phyloP scores from a whole-genome alignment of 1,140 invertebrate genomes.

The Archivesica marissinica region DNA sequence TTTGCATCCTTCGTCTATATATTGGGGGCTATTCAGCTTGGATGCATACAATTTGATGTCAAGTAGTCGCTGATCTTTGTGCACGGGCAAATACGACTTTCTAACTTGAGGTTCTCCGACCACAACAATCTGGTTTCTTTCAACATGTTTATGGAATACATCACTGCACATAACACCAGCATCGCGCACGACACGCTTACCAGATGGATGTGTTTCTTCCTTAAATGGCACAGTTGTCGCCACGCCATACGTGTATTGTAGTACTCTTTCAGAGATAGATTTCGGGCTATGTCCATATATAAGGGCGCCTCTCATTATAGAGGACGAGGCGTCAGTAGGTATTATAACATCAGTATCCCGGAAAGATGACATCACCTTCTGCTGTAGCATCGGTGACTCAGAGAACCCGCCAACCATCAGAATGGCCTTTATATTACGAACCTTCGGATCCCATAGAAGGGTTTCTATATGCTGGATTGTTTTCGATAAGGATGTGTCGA shows the following conservation, averaged over 20 bases:
- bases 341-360: constrained; percentile 30
- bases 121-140: not conserved
- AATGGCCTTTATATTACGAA: not conserved
- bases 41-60: not conserved
- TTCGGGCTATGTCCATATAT: constrained; percentile 47
- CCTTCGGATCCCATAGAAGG: not conserved
- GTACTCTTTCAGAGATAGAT: not conserved
- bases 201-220: not conserved
- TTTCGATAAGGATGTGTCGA: constrained; percentile 10
- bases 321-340: constrained; percentile 47
- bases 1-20: not conserved
- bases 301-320: constrained; percentile 60
- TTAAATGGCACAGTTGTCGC: not conserved
- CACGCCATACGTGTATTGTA: constrained; percentile 39
- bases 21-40: not conserved
- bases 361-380: constrained; percentile 15
- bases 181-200: not conserved
- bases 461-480: constrained; percentile 29
- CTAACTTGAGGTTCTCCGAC: not conserved
- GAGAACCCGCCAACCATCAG: constrained; percentile 62
- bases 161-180: not conserved
- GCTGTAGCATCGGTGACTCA: constrained; percentile 47
- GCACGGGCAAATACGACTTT: not conserved
- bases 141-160: constrained; percentile 25
- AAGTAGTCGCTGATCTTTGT: not conserved